phyloP scores from a whole-genome alignment of 64 coral and sea anemone genomes.

The Stylophora pistillata region DNA sequence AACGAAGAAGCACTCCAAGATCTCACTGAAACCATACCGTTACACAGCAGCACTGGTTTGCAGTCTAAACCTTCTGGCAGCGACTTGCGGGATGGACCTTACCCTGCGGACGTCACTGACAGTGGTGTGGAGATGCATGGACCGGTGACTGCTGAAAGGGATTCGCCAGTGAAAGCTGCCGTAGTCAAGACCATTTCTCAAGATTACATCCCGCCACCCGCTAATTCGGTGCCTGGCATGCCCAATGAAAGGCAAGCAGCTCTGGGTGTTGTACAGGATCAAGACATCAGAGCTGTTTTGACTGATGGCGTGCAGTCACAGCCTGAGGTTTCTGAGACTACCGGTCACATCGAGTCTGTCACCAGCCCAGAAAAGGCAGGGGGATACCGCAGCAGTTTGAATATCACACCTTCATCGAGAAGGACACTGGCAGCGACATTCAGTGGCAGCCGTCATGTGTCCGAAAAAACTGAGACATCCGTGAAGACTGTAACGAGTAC shows the following conservation, averaged over 20 bases:
- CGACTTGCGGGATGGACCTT: not conserved
- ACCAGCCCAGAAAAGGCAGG: not conserved
- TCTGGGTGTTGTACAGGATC: not conserved
- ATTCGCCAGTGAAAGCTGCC: constrained; percentile 56
- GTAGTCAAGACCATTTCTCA: constrained; percentile 45
- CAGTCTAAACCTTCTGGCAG: not conserved
- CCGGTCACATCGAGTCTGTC: not conserved
- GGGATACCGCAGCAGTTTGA: constrained; percentile 35
- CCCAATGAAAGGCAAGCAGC: not conserved
- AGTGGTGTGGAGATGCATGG: not conserved
- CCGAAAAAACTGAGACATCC: constrained; percentile 13
- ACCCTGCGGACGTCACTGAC: not conserved
- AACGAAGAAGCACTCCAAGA: not conserved
- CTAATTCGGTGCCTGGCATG: not conserved
- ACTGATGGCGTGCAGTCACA: not conserved
- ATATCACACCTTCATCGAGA: constrained; percentile 10
- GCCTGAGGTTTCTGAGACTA: not conserved
- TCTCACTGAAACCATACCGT: not conserved
- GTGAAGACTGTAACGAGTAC: constrained; percentile 11
- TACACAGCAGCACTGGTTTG: not conserved
- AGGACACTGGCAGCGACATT: constrained; percentile 32
- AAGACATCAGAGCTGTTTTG: not conserved
- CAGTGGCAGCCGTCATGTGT: constrained; percentile 8
- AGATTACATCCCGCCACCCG: constrained; percentile 26
- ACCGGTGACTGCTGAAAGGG: constrained; percentile 27